Conservation (phyloP, 2,113 vertebrate species). For the Rutilus rutilus region DNA sequence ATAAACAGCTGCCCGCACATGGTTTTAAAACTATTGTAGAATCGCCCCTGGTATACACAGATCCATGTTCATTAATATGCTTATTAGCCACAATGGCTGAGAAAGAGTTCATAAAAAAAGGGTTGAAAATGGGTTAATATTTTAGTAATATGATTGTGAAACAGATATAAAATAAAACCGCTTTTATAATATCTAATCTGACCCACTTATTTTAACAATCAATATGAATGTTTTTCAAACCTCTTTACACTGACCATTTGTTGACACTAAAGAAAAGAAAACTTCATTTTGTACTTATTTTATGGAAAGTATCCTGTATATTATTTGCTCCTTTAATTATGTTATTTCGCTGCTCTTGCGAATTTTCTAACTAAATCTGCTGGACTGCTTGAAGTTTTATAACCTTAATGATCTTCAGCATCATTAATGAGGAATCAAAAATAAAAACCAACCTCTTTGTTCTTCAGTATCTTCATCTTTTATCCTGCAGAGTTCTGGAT, state of each 20-base stretch:
- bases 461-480: not conserved
- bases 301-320: not conserved
- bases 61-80: too few species aligned
- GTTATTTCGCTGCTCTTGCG: not conserved
- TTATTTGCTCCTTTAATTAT: not conserved
- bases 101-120: too few species aligned
- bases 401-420: not conserved
- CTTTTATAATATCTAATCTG: not conserved
- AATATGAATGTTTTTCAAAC: not conserved
- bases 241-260: not conserved
- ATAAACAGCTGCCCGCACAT: too few species aligned
- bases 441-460: not conserved
- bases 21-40: too few species aligned
- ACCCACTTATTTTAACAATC: not conserved
- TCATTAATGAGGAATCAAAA: not conserved
- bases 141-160: not conserved
- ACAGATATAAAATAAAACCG: too few species aligned
- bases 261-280: conserved; percentile 6
- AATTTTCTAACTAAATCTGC: not conserved
- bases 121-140: too few species aligned
- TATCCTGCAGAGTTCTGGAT: not conserved
- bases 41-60: too few species aligned
- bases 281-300: not conserved
- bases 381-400: not conserved
- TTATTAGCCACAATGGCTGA: too few species aligned